A percentile compares a stretch with the other conserved stretches of the same genome.
Conservation (phyloP, 2,888 invertebrate species). For the Gandaritis pyraliata region DNA sequence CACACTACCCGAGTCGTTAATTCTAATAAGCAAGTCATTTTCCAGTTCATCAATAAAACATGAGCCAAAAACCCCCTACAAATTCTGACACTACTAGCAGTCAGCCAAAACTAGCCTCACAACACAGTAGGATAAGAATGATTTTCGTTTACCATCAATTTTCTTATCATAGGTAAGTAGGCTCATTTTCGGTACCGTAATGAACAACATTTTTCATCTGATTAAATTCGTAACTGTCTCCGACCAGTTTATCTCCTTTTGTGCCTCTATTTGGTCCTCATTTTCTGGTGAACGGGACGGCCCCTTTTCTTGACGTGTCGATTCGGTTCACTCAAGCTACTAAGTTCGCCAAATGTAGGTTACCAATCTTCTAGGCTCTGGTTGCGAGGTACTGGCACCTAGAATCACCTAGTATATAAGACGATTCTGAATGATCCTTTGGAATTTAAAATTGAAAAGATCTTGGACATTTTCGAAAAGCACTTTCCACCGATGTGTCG, state of each 20-base stretch:
- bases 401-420: too few relatives aligned
- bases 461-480: too few relatives aligned
- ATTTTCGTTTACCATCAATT: conserved; percentile 6
- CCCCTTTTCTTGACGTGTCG: background rate
- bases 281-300: conserved; percentile 14
- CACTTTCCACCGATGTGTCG: too few relatives aligned
- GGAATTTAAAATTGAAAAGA: too few relatives aligned
- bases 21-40: conserved; percentile 4
- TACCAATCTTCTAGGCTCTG: too few relatives aligned
- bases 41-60: conserved; percentile 7
- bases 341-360: too few relatives aligned
- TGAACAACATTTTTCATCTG: conserved; percentile 39
- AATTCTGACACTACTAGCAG: background rate
- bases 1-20: background rate
- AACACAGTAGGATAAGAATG: background rate
- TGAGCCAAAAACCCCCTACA: background rate
- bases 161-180: conserved; percentile 17
- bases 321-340: background rate
- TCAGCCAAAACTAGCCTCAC: background rate
- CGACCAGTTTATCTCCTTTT: conserved; percentile 31
- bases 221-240: conserved; percentile 34
- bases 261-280: conserved; percentile 22
- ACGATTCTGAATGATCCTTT: too few relatives aligned
- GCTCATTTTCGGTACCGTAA: conserved; percentile 25
- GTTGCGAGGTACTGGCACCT: too few relatives aligned